Percentiles rank a stretch among this genome's conserved stretches.
These are phyloP conservation scores for Prochilodus magdalenae DNA, from an alignment of 2,113 vertebrate species.

Conservation along the genomic window DNA sequence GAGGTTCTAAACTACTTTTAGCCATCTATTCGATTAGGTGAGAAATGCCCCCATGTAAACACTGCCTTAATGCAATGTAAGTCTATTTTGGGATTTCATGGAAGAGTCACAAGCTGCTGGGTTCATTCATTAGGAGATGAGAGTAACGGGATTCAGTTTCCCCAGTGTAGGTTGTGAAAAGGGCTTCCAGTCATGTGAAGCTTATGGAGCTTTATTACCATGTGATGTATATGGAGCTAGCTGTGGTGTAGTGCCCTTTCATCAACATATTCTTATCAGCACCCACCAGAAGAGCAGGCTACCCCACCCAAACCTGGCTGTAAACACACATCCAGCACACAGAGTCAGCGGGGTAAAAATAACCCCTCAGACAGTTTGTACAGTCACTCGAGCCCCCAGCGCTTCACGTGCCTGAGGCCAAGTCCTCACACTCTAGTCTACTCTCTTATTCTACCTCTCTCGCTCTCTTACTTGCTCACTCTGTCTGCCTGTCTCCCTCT, in stretches of 20 bases:
- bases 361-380: slow-evolving; percentile 58
- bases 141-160: not conserved
- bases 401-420: slow-evolving; percentile 57
- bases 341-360: slow-evolving; percentile 66
- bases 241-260: not conserved
- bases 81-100: no score
- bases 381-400: slow-evolving; percentile 61
- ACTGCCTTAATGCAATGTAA: no score
- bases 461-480: no score
- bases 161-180: not conserved
- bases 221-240: not conserved
- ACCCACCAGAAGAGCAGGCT: slow-evolving; percentile 47
- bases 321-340: slow-evolving; percentile 59
- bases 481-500: not conserved
- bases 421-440: slow-evolving; percentile 50
- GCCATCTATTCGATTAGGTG: no score
- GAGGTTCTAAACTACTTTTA: no score
- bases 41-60: no score
- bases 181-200: not conserved
- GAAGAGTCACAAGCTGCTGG: not conserved
- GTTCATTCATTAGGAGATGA: not conserved
- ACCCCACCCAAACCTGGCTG: slow-evolving; percentile 64
- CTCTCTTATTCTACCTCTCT: no score
- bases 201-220: not conserved
- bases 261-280: slow-evolving; percentile 66